A percentile compares a stretch with the other conserved stretches of the same genome.
Evolutionary conservation across 2,888 invertebrate genomes (phyloP).

Genomic region (Synergus laeviventris): DNA sequence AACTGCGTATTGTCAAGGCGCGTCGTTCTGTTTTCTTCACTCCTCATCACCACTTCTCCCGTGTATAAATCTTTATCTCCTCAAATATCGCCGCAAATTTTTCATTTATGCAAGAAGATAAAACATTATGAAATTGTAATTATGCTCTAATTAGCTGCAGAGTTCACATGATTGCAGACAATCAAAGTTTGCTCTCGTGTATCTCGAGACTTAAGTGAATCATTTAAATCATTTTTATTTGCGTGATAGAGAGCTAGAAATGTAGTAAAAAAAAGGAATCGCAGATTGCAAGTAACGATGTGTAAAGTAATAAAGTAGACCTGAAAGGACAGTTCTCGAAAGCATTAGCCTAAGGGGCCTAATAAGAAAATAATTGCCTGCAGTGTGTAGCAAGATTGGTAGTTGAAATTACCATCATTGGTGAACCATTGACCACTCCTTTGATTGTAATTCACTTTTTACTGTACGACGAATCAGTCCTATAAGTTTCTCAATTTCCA

Average conservation of each 20-base stretch:
- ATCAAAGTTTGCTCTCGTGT: neutral
- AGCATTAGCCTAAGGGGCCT: neutral
- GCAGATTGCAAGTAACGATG: neutral
- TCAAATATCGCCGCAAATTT: slow-evolving; percentile 13
- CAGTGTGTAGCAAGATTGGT: neutral
- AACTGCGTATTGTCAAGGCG: slow-evolving; percentile 60
- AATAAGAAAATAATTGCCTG: neutral
- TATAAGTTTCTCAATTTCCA: neutral
- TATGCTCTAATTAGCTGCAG: neutral
- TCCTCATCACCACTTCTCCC: slow-evolving; percentile 19
- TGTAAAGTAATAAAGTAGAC: slow-evolving; percentile 2
- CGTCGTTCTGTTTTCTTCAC: slow-evolving; percentile 24
- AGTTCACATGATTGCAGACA: neutral
- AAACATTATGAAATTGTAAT: slow-evolving; percentile 34
- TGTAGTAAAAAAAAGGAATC: neutral
- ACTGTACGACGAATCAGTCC: neutral
- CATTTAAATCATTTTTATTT: neutral
- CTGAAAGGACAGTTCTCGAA: neutral
- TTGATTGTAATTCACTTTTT: slow-evolving; percentile 1
- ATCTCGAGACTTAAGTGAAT: neutral
- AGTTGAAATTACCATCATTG: neutral
- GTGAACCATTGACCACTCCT: slow-evolving; percentile 1
- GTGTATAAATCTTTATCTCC: neutral
- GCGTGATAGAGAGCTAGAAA: neutral
- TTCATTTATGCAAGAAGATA: slow-evolving; percentile 19